A percentile compares a stretch with the other conserved stretches of the same genome.
Conservation (phyloP, 2,113 vertebrate species). For the Dromas ardeola region DNA sequence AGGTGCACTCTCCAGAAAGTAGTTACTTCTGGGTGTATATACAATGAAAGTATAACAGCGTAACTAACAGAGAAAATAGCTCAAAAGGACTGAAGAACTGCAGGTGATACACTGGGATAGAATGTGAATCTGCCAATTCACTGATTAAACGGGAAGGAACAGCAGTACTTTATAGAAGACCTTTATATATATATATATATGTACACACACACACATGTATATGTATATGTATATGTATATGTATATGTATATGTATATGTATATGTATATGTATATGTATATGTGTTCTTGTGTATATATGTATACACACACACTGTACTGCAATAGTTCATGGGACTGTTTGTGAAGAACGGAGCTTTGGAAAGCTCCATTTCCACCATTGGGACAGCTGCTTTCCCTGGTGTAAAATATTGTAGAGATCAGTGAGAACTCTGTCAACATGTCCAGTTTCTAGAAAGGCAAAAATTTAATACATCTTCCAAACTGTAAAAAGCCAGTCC, state of each 20-base stretch:
- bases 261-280: rapidly evolving
- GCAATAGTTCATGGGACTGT: background rate
- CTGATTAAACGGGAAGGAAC: background rate
- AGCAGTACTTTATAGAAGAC: background rate
- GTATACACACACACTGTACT: background rate
- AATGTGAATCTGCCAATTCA: background rate
- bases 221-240: rapidly evolving
- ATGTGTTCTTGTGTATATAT: rapidly evolving
- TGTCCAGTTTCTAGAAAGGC: background rate
- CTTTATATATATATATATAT: background rate
- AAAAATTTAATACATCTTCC: background rate
- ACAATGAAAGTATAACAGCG: background rate
- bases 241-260: background rate
- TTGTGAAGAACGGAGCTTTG: background rate
- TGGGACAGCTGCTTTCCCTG: background rate
- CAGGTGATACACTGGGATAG: background rate
- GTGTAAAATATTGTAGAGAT: background rate
- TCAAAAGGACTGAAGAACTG: background rate
- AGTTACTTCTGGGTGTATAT: background rate
- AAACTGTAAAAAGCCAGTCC: background rate
- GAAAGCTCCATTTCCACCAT: background rate
- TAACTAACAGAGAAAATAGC: background rate
- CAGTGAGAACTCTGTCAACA: background rate
- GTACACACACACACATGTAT: no score
- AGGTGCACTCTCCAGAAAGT: background rate